Evolutionary conservation across 2,888 invertebrate species (phyloP).

Genomic region (Halictus ligatus): DNA sequence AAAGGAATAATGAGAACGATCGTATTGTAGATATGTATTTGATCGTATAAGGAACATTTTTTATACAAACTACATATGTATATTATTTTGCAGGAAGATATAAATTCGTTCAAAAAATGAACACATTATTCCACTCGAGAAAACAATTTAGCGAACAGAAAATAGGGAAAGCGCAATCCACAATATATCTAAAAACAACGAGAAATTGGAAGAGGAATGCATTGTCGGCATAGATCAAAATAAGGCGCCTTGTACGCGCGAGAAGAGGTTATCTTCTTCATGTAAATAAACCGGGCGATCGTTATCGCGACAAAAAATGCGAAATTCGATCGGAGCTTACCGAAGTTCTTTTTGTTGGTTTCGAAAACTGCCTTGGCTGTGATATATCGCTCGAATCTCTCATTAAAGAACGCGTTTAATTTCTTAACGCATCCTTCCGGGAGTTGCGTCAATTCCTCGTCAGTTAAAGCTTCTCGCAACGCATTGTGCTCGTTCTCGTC

Average conservation of each 20-base stretch:
- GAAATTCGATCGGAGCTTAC: conserved; percentile 82
- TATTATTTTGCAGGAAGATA: neutral
- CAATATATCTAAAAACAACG: neutral
- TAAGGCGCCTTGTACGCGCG: neutral
- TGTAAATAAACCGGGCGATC: conserved; percentile 46
- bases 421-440: conserved; percentile 87
- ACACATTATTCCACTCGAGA: neutral
- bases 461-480: conserved; percentile 84
- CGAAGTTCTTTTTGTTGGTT: conserved; percentile 87
- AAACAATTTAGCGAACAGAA: neutral
- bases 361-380: conserved; percentile 91
- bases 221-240: neutral
- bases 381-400: conserved; percentile 89
- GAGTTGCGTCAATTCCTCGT: conserved; percentile 86
- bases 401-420: conserved; percentile 87
- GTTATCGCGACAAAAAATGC: conserved; percentile 8
- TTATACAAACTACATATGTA: neutral
- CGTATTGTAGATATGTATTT: no score
- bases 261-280: conserved; percentile 35
- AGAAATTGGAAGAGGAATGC: neutral
- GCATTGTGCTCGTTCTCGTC: conserved; percentile 83
- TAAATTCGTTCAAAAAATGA: neutral
- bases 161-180: neutral
- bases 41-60: neutral
- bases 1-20: no score